Conservation (phyloP, 2,797 vertebrate genomes). For the Australoheros facetus region DNA sequence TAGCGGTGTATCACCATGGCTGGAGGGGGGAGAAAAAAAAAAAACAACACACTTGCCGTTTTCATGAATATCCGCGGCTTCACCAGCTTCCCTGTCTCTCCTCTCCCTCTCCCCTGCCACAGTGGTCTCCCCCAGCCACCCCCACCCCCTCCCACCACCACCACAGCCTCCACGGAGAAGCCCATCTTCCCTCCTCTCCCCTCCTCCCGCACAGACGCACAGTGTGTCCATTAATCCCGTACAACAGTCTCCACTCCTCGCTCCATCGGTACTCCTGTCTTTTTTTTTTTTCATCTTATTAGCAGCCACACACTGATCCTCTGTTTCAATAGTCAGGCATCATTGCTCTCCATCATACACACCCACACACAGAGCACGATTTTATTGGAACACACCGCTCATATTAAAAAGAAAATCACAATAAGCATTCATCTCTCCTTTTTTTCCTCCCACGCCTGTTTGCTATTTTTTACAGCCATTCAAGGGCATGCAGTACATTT, state of each 20-base stretch:
- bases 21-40: not conserved
- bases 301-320: conserved; percentile 30
- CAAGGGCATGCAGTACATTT: conserved; percentile 36
- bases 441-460: not conserved
- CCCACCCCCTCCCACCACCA: conserved; percentile 39
- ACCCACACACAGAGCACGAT: conserved; percentile 18
- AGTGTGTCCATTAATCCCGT: conserved; percentile 65
- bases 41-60: conserved; percentile 52
- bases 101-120: conserved; percentile 57
- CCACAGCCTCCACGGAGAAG: conserved; percentile 66
- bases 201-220: conserved; percentile 45
- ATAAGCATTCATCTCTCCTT: conserved; percentile 7
- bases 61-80: conserved; percentile 68
- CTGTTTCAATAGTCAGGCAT: conserved; percentile 37
- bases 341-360: conserved; percentile 20
- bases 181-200: conserved; percentile 54
- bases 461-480: conserved; percentile 28
- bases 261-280: conserved; percentile 34
- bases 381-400: conserved; percentile 15
- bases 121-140: conserved; percentile 71
- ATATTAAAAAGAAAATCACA: conserved; percentile 10
- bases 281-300: conserved; percentile 24
- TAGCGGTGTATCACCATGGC: conserved; percentile 64
- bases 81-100: conserved; percentile 51
- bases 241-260: conserved; percentile 44